These are phyloP conservation scores for Aelia acuminata DNA, from an alignment of 2,888 invertebrate genomes.

Conservation along the genomic window DNA sequence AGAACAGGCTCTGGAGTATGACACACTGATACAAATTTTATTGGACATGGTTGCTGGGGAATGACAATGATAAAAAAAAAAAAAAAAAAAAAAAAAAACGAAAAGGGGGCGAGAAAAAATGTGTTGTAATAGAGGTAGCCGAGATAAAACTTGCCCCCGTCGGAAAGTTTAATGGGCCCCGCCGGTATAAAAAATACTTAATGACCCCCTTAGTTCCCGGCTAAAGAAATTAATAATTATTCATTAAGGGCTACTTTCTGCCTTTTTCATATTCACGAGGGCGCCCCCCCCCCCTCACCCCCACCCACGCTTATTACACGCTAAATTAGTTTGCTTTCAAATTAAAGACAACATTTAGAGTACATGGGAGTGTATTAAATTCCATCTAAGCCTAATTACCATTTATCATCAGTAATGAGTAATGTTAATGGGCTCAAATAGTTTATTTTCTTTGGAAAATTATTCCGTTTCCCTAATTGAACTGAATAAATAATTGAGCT, in stretches of 20 bases:
- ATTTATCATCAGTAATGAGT: constrained; percentile 18
- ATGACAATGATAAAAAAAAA: constrained; percentile 33
- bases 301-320: constrained; percentile 53
- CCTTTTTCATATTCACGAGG: constrained; percentile 56
- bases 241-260: constrained; percentile 54
- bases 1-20: neutral
- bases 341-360: constrained; percentile 48
- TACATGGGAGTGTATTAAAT: constrained; percentile 39
- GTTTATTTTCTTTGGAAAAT: constrained; percentile 3
- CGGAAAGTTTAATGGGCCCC: constrained; percentile 47
- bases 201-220: constrained; percentile 14
- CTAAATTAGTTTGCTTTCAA: constrained; percentile 53
- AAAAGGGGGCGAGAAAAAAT: neutral
- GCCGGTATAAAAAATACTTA: constrained; percentile 50
- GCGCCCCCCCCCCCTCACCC: no score
- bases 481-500: neutral
- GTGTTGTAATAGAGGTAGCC: constrained; percentile 36
- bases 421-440: neutral
- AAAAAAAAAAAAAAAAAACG: constrained; percentile 4
- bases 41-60: constrained; percentile 26
- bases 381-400: neutral
- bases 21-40: constrained; percentile 38
- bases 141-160: constrained; percentile 34
- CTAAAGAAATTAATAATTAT: constrained; percentile 57
- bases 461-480: neutral